phyloP scores from a whole-genome alignment of 2,113 vertebrate genomes.

The Blennius ocellaris region DNA sequence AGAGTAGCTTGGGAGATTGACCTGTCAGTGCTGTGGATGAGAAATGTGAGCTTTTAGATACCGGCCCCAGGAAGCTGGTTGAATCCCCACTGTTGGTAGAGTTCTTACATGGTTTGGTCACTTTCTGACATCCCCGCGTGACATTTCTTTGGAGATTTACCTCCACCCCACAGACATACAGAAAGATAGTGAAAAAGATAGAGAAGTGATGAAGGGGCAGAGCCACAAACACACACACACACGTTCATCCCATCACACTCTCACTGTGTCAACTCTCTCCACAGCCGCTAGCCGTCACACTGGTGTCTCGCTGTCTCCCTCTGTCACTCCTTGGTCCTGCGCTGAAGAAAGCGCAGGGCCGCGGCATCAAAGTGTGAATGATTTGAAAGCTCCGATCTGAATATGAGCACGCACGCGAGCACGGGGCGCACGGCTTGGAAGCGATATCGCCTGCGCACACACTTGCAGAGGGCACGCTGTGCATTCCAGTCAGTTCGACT shows the following conservation, averaged over 20 bases:
- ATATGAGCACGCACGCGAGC: constrained; percentile 24
- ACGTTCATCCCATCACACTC: constrained; percentile 1
- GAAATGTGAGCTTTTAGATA: constrained; percentile 8
- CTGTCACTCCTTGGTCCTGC: constrained; percentile 61
- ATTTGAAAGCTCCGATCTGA: constrained; percentile 62
- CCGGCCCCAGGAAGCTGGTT: neutral
- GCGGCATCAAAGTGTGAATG: constrained; percentile 65
- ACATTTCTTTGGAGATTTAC: constrained; percentile 34
- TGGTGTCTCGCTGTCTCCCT: constrained; percentile 53
- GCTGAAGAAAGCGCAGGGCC: constrained; percentile 51
- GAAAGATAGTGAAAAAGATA: constrained; percentile 35
- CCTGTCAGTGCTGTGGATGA: neutral
- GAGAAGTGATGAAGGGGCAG: constrained; percentile 47
- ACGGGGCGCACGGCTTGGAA: neutral
- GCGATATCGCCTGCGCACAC: neutral
- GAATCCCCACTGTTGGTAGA: neutral
- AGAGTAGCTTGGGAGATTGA: neutral
- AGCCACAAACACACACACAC: constrained; percentile 19
- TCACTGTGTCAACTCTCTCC: constrained; percentile 61
- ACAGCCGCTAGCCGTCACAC: constrained; percentile 48
- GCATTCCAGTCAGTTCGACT: constrained; percentile 48
- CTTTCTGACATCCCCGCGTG: constrained; percentile 46
- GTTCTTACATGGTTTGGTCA: constrained; percentile 36
- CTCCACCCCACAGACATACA: constrained; percentile 7
- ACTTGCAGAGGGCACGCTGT: constrained; percentile 37